These are phyloP conservation scores for Coenonympha glycerion DNA, from an alignment of 2,888 invertebrate genomes.

Conservation along the genomic window DNA sequence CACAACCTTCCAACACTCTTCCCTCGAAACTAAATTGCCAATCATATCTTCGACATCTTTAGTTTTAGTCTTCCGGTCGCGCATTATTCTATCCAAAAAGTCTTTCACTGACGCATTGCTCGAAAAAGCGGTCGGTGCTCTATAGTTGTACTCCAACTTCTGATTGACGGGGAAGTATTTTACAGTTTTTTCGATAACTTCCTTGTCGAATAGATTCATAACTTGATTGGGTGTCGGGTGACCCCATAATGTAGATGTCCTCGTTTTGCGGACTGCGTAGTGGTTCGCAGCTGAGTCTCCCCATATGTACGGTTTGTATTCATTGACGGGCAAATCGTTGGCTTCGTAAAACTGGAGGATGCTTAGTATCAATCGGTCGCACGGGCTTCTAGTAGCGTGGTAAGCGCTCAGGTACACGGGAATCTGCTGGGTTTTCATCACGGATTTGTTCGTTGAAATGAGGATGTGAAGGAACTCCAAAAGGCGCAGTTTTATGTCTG, in stretches of 20 bases:
- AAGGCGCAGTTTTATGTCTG: conserved; percentile 76
- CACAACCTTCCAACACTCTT: conserved; percentile 38
- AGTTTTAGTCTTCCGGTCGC: conserved; percentile 41
- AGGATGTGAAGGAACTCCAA: conserved; percentile 79
- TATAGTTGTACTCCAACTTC: conserved; percentile 68
- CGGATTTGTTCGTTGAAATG: conserved; percentile 77
- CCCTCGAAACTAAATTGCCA: conserved; percentile 37
- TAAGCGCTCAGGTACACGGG: conserved; percentile 87
- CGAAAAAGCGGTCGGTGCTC: conserved; percentile 36
- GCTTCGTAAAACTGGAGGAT: conserved; percentile 82
- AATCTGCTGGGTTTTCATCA: conserved; percentile 81
- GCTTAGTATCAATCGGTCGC: conserved; percentile 82
- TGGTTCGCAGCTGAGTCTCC: conserved; percentile 86
- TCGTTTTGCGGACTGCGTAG: conserved; percentile 80
- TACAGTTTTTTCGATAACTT: conserved; percentile 80
- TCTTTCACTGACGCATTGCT: conserved; percentile 31
- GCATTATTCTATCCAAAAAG: conserved; percentile 34
- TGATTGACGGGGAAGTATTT: conserved; percentile 81
- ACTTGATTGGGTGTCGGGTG: conserved; percentile 84
- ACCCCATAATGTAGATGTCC: conserved; percentile 77
- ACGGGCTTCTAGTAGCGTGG: conserved; percentile 80
- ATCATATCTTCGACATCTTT: conserved; percentile 45
- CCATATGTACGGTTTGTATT: conserved; percentile 88
- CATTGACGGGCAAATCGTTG: conserved; percentile 78
- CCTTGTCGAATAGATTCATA: conserved; percentile 80